Evolutionary conservation across 2,113 vertebrate species (phyloP).

Genomic region (Oryzias celebensis): DNA sequence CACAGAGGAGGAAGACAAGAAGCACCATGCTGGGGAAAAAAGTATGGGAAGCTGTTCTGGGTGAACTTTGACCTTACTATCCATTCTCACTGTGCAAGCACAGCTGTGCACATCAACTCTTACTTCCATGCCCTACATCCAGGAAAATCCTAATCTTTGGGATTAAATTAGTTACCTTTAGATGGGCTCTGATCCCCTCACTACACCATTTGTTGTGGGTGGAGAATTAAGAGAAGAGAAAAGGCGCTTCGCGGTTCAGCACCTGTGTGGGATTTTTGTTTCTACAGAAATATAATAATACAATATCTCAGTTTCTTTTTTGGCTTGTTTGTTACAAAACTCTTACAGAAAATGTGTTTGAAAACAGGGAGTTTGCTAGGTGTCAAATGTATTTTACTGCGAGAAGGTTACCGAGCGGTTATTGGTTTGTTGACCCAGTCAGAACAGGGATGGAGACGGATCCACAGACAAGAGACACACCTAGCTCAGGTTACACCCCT

Average conservation of each 20-base stretch:
- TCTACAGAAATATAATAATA: no score
- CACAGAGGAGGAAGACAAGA: slow-evolving; percentile 18
- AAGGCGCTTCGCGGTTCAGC: neutral
- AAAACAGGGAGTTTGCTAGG: slow-evolving; percentile 17
- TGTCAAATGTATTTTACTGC: slow-evolving; percentile 28
- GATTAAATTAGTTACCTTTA: slow-evolving; percentile 42
- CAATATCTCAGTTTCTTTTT: no score
- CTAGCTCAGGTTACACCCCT: slow-evolving; percentile 53
- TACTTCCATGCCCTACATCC: slow-evolving; percentile 2
- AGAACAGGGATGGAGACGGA: slow-evolving; percentile 33
- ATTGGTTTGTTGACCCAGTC: slow-evolving; percentile 39
- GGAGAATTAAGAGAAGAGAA: slow-evolving; percentile 28
- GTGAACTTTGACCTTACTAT: slow-evolving; percentile 16
- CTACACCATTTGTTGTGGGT: slow-evolving; percentile 61
- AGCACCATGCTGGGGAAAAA: slow-evolving; percentile 33
- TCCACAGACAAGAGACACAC: slow-evolving; percentile 24
- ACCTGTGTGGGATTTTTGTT: no score
- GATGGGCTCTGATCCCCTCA: slow-evolving; percentile 41
- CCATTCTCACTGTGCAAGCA: neutral
- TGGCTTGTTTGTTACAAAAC: no score
- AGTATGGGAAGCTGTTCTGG: slow-evolving; percentile 44
- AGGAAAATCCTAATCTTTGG: slow-evolving; percentile 19
- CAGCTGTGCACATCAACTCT: neutral
- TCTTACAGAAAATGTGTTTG: neutral
- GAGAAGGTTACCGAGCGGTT: slow-evolving; percentile 19